These are phyloP conservation scores for Pachypeltis micranthus DNA, from an alignment of 1,140 invertebrate genomes.

Conservation along the genomic window DNA sequence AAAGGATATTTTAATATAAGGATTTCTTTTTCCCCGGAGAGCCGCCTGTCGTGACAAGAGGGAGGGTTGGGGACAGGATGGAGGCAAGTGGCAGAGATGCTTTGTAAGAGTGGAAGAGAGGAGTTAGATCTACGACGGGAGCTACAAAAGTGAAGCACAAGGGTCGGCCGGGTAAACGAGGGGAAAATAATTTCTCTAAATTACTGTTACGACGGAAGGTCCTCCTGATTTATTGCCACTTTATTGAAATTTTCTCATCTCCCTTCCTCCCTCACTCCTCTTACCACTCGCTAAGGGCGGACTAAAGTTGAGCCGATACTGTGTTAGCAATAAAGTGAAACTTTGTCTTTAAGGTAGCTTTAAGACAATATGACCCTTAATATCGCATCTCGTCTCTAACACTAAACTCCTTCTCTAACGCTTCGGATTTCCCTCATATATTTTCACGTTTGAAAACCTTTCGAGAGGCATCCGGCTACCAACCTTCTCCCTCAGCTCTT, in stretches of 20 bases:
- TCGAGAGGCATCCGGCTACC: too few relatives aligned
- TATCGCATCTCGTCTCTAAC: neutral
- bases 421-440: neutral
- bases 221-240: neutral
- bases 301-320: neutral
- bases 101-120: too few relatives aligned
- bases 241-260: conserved; percentile 1
- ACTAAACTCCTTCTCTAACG: neutral
- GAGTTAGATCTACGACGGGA: too few relatives aligned
- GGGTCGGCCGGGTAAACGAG: too few relatives aligned
- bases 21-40: too few relatives aligned
- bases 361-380: neutral
- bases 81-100: too few relatives aligned
- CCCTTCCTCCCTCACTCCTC: neutral
- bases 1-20: too few relatives aligned
- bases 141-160: too few relatives aligned
- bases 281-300: neutral
- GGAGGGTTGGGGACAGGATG: too few relatives aligned
- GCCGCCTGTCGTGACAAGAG: too few relatives aligned
- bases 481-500: too few relatives aligned
- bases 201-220: neutral
- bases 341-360: conserved; percentile 1
- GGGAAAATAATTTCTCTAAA: conserved; percentile 4
- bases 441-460: neutral
- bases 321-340: conserved; percentile 1